Evolutionary conservation across 2,797 vertebrate genomes (phyloP).

Genomic region (Microtus californicus): DNA sequence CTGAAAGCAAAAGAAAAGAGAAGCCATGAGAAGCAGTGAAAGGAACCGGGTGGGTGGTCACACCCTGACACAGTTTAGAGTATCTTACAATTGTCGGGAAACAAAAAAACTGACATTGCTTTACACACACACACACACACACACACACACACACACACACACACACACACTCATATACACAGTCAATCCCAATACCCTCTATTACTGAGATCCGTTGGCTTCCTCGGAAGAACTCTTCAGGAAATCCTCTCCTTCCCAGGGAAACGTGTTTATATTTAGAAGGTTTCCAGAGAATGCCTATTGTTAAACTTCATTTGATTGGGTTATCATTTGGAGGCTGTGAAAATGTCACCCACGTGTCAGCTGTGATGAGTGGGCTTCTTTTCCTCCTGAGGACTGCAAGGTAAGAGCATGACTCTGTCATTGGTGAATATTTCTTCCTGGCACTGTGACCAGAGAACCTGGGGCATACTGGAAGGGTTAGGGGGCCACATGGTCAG

Average conservation of each 20-base stretch:
- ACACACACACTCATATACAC: background rate
- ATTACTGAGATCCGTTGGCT: slow-evolving; percentile 63
- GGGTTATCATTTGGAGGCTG: background rate
- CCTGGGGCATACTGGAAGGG: background rate
- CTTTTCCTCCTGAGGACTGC: background rate
- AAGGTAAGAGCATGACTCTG: background rate
- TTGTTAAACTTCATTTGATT: slow-evolving; percentile 57
- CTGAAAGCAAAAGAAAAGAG: slow-evolving; percentile 15
- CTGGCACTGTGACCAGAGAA: slow-evolving; percentile 1
- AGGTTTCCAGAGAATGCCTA: slow-evolving; percentile 58
- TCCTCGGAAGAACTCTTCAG: slow-evolving; percentile 72
- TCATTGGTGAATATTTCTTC: background rate
- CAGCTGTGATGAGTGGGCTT: background rate
- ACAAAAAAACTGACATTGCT: background rate
- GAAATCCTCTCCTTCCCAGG: slow-evolving; percentile 65
- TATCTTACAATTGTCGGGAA: background rate
- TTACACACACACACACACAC: background rate
- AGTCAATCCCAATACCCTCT: slow-evolving; percentile 50
- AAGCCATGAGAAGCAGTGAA: slow-evolving; percentile 1
- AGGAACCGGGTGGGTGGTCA: background rate
- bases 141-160: background rate
- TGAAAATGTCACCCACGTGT: background rate
- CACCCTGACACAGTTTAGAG: background rate
- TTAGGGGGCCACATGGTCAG: background rate
- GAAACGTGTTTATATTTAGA: slow-evolving; percentile 71